Percentiles rank a stretch among this genome's conserved stretches.
Evolutionary conservation across 1,140 invertebrate genomes (phyloP).

Genomic region (Nylanderia fulva): DNA sequence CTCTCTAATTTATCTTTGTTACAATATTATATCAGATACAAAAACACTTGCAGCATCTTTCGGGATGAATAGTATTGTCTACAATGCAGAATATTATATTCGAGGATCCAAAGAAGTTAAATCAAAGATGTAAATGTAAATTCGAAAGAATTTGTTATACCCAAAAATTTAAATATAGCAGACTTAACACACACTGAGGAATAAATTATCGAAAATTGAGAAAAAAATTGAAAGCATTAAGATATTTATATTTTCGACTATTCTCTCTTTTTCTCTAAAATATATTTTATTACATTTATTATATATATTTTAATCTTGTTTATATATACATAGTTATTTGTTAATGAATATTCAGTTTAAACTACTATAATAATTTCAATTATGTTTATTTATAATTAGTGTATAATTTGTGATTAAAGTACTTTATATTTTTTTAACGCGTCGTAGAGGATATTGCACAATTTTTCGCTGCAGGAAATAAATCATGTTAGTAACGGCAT

Average conservation of each 20-base stretch:
- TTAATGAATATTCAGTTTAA: not conserved
- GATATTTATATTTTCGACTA: not conserved
- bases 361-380: too few relatives aligned
- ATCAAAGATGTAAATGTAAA: not conserved
- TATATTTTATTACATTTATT: not conserved
- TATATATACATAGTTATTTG: not conserved
- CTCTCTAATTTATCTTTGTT: not conserved
- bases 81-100: not conserved
- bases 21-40: not conserved
- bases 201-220: not conserved
- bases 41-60: constrained; percentile 19
- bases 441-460: constrained; percentile 19
- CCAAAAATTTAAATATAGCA: not conserved
- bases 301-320: constrained; percentile 1
- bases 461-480: constrained; percentile 7
- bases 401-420: too few relatives aligned
- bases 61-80: not conserved
- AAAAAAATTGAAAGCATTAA: not conserved
- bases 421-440: constrained; percentile 11
- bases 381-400: too few relatives aligned
- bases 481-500: constrained; percentile 18
- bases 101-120: not conserved
- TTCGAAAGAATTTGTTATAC: not conserved
- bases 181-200: not conserved
- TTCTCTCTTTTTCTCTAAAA: not conserved